A percentile compares a stretch with the other conserved stretches of the same genome.
Conservation (phyloP, 2,113 vertebrate species). For the Phylloscopus trochiloides region DNA sequence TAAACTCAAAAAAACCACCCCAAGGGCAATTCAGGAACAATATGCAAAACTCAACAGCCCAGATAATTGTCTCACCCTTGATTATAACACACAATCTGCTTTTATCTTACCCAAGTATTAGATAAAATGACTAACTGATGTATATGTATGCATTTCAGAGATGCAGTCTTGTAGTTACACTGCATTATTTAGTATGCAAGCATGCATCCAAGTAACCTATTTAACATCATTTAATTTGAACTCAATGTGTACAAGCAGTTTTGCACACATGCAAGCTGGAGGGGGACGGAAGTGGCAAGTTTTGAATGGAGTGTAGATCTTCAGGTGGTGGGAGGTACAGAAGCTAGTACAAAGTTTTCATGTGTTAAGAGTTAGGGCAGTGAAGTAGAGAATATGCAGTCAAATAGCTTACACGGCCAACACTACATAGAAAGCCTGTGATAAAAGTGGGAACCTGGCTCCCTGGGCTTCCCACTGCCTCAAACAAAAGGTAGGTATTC, state of each 20-base stretch:
- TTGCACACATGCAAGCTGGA: neutral
- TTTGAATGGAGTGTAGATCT: neutral
- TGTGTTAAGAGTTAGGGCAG: neutral
- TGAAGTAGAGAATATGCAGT: neutral
- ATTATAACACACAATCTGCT: neutral
- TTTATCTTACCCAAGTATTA: neutral
- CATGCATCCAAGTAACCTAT: neutral
- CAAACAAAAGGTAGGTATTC: neutral
- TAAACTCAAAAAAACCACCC: neutral
- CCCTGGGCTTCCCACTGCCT: neutral
- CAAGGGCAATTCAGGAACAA: neutral
- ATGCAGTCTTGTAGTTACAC: neutral
- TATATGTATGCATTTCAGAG: neutral
- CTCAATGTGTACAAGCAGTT: neutral
- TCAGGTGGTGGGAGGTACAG: neutral
- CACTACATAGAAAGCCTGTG: rapidly evolving
- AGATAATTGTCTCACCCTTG: neutral
- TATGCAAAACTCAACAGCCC: neutral
- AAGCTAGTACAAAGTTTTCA: neutral
- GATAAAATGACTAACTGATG: neutral
- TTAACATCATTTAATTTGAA: neutral
- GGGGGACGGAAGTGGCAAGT: neutral
- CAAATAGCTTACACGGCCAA: neutral
- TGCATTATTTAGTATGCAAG: neutral
- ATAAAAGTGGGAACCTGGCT: neutral